Base-by-base conservation (phyloP, 2,888 invertebrate species). In the Anoncus sp. region DNA sequence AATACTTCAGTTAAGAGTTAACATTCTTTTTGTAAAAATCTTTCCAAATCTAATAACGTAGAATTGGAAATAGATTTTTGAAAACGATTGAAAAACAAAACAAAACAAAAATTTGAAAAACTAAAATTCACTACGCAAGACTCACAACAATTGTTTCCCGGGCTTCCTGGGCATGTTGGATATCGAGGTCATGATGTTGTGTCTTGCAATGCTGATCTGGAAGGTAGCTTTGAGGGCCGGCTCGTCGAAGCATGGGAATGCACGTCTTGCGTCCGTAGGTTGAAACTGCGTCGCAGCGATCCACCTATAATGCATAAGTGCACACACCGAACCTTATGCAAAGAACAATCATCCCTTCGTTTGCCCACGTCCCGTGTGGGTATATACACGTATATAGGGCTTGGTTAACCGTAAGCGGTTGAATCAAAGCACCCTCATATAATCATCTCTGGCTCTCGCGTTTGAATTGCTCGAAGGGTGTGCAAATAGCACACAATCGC, bases 201-300 rank as follows among this genome's bases (percentile, higher is more conserved):
- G 94, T 22, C 97, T 92, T 0, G 95, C 96, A 59, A 97, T 94
- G 89, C 94, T 95, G 85, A 97, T 93, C 81, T 95, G 95, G 86
- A 97, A 97, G 78, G 93, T 93, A 0, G 97, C 97, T 89, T 97
- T 97, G 63, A 97, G 90, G 0, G 95, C 95, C 0, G 97, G 97
- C 89, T 97, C 97, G 90, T 97, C 97, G 92, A 97, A 97, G 90
- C 97, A 97, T 0, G 97, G 97, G 91, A 97, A 97, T 5, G 96
- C 96, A 75, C 95, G 93, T 16, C 96, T 93, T 0, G 96, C 96
- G 86, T 96, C 96, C 62, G 96, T 96, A 2, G 96, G 94, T 88
- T 97, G 96, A 89, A 97, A 96, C 91, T 97, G 96, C 3, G 96
- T 96, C 0, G 96, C 94, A 9, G 96, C 96, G 86, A 96, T 93